phyloP scores from a whole-genome alignment of 2,113 vertebrate genomes.

The Saiga tatarica region DNA sequence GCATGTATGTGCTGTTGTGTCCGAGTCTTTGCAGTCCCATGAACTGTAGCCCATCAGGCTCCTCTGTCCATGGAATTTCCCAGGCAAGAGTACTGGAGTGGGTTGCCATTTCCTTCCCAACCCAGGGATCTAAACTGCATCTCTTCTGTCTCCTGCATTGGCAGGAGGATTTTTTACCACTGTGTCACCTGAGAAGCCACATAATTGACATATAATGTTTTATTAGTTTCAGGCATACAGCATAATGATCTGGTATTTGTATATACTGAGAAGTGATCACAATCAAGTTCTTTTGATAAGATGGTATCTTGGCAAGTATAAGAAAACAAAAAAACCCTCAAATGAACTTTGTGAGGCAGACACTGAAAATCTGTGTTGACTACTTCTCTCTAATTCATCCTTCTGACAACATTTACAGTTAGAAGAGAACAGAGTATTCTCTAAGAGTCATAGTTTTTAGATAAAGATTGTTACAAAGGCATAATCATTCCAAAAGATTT shows the following conservation, averaged over 20 bases:
- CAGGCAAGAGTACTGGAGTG: not conserved
- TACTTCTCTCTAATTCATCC: not conserved
- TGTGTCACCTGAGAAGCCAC: not conserved
- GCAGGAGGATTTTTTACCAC: not conserved
- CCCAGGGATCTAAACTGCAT: not conserved
- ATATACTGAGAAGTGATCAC: not conserved
- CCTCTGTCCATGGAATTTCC: not conserved
- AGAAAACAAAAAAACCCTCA: not conserved
- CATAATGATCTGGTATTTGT: not conserved
- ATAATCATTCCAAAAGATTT: not conserved
- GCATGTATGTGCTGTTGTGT: not conserved
- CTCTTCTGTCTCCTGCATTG: not conserved
- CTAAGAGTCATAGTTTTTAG: not conserved
- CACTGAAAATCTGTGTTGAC: not conserved
- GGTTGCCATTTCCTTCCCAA: not conserved
- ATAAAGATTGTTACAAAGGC: slow-evolving; percentile 25
- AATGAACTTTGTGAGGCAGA: not conserved
- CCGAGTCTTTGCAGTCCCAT: not conserved
- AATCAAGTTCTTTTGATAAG: not conserved
- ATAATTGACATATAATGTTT: not conserved
- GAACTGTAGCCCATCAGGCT: not conserved
- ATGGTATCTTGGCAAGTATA: not conserved
- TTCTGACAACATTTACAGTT: slow-evolving; percentile 4
- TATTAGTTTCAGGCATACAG: not conserved
- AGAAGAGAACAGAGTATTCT: not conserved